phyloP scores from a whole-genome alignment of 1,140 invertebrate genomes.

The Leptinotarsa lineolata region DNA sequence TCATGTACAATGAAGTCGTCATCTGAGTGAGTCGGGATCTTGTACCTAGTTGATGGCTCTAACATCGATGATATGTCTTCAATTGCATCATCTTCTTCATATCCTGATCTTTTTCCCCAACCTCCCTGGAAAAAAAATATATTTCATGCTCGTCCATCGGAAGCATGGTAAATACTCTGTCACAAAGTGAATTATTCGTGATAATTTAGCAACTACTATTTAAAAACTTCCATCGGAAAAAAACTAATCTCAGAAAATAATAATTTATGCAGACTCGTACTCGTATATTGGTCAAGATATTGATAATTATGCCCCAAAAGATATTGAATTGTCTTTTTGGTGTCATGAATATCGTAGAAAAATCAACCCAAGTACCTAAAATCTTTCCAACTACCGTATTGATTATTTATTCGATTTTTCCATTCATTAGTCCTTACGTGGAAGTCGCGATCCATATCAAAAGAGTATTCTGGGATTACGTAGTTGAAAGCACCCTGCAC shows the following conservation, averaged over 20 bases:
- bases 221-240: no score
- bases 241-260: neutral
- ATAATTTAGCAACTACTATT: no score
- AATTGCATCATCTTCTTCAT: slow-evolving; percentile 47
- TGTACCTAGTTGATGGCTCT: slow-evolving; percentile 36
- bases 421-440: no score
- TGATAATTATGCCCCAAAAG: no score
- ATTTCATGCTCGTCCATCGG: no score
- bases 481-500: neutral
- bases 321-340: no score
- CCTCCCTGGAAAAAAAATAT: slow-evolving; percentile 42
- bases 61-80: slow-evolving; percentile 40
- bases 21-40: slow-evolving; percentile 32
- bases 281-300: no score
- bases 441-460: neutral
- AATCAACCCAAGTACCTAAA: neutral
- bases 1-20: slow-evolving; percentile 42
- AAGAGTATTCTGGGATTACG: neutral
- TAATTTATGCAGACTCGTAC: no score
- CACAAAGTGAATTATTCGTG: no score
- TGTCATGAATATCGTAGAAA: neutral
- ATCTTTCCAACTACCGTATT: no score
- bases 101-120: slow-evolving; percentile 55
- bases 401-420: no score
- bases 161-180: no score